phyloP scores from a whole-genome alignment of 2,888 invertebrate genomes.

The Macroteleia sp. region DNA sequence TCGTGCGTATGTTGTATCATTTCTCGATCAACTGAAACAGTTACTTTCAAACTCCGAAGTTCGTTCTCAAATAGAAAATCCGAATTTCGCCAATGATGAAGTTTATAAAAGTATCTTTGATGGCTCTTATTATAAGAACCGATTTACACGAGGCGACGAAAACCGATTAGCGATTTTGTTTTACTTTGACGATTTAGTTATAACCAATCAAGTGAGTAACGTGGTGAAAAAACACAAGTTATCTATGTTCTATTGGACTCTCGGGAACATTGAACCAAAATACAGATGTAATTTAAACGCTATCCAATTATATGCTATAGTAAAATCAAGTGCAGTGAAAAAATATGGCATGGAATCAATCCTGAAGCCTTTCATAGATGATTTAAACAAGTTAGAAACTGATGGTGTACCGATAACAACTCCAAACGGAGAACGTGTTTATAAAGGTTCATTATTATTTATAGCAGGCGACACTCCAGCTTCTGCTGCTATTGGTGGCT shows the following conservation, averaged over 20 bases:
- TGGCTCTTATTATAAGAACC: not conserved
- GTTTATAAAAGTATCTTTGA: not conserved
- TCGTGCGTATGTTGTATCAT: slow-evolving; percentile 51
- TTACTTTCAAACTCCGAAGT: not conserved
- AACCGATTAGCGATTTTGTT: not conserved
- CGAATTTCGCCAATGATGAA: not conserved
- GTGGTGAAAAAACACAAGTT: not conserved
- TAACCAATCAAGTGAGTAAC: not conserved
- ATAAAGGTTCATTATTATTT: slow-evolving; percentile 14
- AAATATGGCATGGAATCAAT: not conserved
- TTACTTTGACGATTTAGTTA: not conserved
- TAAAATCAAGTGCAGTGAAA: not conserved
- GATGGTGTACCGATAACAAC: not conserved
- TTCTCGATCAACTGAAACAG: slow-evolving; percentile 26
- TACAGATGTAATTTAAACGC: not conserved
- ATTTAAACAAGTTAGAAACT: not conserved
- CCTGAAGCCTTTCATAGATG: not conserved
- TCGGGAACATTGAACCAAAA: slow-evolving; percentile 1
- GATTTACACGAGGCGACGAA: not conserved
- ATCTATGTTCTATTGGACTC: not conserved
- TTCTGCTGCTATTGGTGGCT: slow-evolving; percentile 57
- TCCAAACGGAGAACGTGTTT: not conserved
- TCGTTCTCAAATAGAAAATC: slow-evolving; percentile 24
- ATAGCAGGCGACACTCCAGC: slow-evolving; percentile 62
- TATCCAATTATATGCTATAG: not conserved